These are phyloP conservation scores for Heliconius charithonia DNA, from an alignment of 2,888 invertebrate genomes.

Conservation along the genomic window DNA sequence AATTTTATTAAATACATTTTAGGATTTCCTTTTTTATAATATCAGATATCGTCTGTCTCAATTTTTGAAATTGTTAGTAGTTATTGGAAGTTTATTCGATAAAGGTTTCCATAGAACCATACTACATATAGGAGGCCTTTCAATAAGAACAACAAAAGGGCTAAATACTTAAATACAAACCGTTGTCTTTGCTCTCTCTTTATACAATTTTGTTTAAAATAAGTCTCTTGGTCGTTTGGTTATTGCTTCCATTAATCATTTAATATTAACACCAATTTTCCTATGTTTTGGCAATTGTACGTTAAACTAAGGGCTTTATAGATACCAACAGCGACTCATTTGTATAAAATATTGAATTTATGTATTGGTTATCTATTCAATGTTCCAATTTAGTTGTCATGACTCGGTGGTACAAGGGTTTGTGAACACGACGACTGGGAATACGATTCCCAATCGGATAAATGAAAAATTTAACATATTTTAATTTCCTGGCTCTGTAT, in stretches of 20 bases:
- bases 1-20: too few species aligned
- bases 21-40: too few species aligned
- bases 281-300: background rate
- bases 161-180: background rate
- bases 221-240: background rate
- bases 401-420: too few species aligned
- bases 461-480: too few species aligned
- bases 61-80: background rate
- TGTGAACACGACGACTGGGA: too few species aligned
- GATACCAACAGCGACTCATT: too few species aligned
- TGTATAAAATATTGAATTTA: too few species aligned
- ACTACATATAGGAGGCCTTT: background rate
- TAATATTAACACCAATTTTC: background rate
- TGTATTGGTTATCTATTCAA: too few species aligned
- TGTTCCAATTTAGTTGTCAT: too few species aligned
- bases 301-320: background rate
- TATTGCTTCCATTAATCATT: slow-evolving; percentile 7
- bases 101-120: background rate
- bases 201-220: background rate
- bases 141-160: background rate
- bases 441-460: too few species aligned
- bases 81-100: background rate
- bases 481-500: too few species aligned
- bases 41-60: too few species aligned
- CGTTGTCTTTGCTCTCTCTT: background rate